phyloP scores from a whole-genome alignment of 1,140 invertebrate genomes.

The Drosophila asahinai region DNA sequence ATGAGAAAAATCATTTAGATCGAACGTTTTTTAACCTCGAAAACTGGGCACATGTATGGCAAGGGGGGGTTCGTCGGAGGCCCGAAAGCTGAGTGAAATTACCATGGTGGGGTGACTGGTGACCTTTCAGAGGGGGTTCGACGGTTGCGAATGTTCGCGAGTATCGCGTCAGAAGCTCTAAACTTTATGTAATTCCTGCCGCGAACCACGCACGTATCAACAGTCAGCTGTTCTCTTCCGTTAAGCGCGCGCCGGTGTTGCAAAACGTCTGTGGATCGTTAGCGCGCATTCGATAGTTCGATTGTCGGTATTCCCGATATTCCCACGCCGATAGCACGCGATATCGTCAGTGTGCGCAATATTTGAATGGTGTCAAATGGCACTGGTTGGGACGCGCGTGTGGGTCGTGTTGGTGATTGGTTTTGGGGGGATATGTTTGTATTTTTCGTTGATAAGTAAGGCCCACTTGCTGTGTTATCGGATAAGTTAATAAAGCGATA shows the following conservation, averaged over 20 bases:
- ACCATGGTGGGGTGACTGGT: slow-evolving; percentile 56
- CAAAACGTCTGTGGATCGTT: slow-evolving; percentile 7
- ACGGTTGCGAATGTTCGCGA: slow-evolving; percentile 35
- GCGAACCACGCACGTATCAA: slow-evolving; percentile 67
- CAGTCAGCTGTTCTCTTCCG: slow-evolving; percentile 64
- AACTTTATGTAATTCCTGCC: slow-evolving; percentile 78
- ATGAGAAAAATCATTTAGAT: slow-evolving; percentile 30
- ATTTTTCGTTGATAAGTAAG: slow-evolving; percentile 30
- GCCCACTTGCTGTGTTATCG: slow-evolving; percentile 25
- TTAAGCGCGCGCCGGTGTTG: slow-evolving; percentile 23
- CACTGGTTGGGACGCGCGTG: slow-evolving; percentile 7
- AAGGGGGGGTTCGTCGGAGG: no score
- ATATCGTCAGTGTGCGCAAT: slow-evolving; percentile 12
- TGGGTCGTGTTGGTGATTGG: slow-evolving; percentile 15
- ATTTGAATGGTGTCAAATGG: slow-evolving; percentile 22
- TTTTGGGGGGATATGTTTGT: slow-evolving; percentile 11
- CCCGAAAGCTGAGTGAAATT: slow-evolving; percentile 56
- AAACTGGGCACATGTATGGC: slow-evolving; percentile 55
- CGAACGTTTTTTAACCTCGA: slow-evolving; percentile 65
- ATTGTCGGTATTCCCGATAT: slow-evolving; percentile 15
- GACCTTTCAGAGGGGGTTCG: slow-evolving; percentile 41
- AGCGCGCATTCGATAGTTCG: slow-evolving; percentile 7
- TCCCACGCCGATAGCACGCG: slow-evolving; percentile 16
- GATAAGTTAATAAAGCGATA: no score
- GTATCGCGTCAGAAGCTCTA: slow-evolving; percentile 58